Evolutionary conservation across 64 coral and sea anemone species (phyloP), one percentile per base, ranked within the genome.

Genomic region (Montipora cactus): DNA sequence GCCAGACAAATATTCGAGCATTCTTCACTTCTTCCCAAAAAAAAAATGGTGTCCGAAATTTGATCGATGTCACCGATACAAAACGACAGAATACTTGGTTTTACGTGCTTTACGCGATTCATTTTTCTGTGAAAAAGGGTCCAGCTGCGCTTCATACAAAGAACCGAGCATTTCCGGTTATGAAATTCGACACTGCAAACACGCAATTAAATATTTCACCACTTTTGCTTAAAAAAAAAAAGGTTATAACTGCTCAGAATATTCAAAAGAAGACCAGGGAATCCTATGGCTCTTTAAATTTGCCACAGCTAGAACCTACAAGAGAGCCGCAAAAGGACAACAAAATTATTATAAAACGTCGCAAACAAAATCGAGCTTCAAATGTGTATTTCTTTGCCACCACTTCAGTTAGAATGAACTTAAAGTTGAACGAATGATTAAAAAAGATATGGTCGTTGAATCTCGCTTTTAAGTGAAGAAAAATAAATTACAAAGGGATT

Each of bases 121-220:
- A 21, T 20, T 19, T 86, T 71, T 64, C 64, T 67, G 47, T 71
- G 82, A 45, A 64, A 86, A 86, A 71, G 18, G 8, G 19, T 71
- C 82, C 82, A 68, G 16, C 82, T 47, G 82, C 71, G 82, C 61
- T 15, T 11, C n/a, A 15, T 7, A 50, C 12, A 37, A 51, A 45
- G 19, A 86, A 72, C 50, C 16, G 13, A 86, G 19, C 7, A 47
- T 86, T 86, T 86, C 82, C 82, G 64, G 82, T 86, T 23, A 10
- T 86, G 64, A 70, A 86, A 86, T 72, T 22, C 11, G 15, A 71
- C 5, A 21, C 82, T 16, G 16, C 44, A 49, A 72, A 86, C 66
- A 72, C 82, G 82, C 46, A 86, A 37, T 37, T 37, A 37, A 37
- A 37, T 37, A 37, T 37, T 57, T 57, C 6, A 57, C 7, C 61